phyloP scores from a whole-genome alignment of 2,797 vertebrate species.

The Sebastes hubbsi region DNA sequence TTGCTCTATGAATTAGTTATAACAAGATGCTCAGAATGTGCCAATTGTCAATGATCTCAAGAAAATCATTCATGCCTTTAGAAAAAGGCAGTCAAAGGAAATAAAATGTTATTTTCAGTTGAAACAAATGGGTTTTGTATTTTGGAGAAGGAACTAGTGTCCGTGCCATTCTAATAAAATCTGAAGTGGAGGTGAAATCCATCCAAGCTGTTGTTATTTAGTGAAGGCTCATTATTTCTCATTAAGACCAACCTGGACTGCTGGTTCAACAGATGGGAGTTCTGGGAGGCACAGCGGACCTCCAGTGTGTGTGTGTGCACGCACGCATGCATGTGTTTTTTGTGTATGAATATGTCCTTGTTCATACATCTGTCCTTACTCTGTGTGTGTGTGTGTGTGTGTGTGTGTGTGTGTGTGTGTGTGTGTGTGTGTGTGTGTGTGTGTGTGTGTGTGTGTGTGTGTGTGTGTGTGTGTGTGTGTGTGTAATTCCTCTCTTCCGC shows the following conservation, averaged over 20 bases:
- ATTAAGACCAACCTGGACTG: conserved; percentile 75
- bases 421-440: not conserved
- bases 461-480: not conserved
- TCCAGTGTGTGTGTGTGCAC: conserved; percentile 13
- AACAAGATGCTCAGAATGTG: conserved; percentile 18
- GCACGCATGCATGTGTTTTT: not conserved
- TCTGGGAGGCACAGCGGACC: conserved; percentile 57
- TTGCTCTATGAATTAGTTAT: not conserved
- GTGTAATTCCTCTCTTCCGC: not conserved
- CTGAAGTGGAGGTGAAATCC: conserved; percentile 61
- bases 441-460: not conserved
- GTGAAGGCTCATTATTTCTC: conserved; percentile 78
- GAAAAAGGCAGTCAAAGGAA: not conserved
- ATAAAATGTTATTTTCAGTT: not conserved
- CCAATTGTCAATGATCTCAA: not conserved
- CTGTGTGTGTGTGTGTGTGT: not conserved
- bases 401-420: not conserved
- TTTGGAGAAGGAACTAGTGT: conserved; percentile 20
- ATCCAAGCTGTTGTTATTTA: conserved; percentile 73
- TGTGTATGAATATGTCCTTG: conserved; percentile 32
- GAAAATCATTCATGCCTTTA: not conserved
- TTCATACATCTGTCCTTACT: conserved; percentile 21
- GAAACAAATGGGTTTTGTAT: conserved; percentile 42
- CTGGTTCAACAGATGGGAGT: conserved; percentile 75
- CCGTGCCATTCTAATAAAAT: conserved; percentile 58